Conservation (phyloP, 2,888 invertebrate genomes). For the Andricus quercusramuli region DNA sequence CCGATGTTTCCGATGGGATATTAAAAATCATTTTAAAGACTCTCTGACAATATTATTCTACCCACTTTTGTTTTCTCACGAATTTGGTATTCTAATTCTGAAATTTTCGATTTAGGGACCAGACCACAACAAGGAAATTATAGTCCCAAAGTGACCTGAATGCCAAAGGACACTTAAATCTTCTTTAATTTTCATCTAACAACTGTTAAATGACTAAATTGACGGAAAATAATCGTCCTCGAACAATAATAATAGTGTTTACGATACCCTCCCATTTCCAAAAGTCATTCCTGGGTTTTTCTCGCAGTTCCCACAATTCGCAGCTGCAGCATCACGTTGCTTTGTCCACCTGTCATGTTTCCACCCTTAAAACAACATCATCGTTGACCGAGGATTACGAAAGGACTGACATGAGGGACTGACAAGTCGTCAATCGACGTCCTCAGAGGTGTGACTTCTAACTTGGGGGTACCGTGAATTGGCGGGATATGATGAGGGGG, state of each 20-base stretch:
- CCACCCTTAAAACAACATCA: slow-evolving; percentile 76
- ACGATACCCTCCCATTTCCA: slow-evolving; percentile 29
- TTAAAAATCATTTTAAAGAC: not conserved
- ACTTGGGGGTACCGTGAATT: slow-evolving; percentile 7
- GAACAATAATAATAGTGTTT: slow-evolving; percentile 35
- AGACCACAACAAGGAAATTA: not conserved
- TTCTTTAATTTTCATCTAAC: slow-evolving; percentile 32
- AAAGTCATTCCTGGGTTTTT: slow-evolving; percentile 47
- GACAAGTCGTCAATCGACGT: slow-evolving; percentile 40
- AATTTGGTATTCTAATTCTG: not conserved
- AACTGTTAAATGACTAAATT: slow-evolving; percentile 32
- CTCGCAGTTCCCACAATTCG: slow-evolving; percentile 59
- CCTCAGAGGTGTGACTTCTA: slow-evolving; percentile 27
- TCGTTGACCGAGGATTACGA: slow-evolving; percentile 70
- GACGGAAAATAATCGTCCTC: slow-evolving; percentile 20
- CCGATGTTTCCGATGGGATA: not conserved
- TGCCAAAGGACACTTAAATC: slow-evolving; percentile 8
- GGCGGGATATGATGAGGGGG: slow-evolving; percentile 43
- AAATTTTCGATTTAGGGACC: not conserved
- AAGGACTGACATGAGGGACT: slow-evolving; percentile 43
- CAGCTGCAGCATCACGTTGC: slow-evolving; percentile 74
- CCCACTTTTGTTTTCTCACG: not conserved
- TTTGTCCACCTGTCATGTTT: slow-evolving; percentile 77
- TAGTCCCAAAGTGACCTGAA: slow-evolving; percentile 5
- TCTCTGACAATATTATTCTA: not conserved